Evolutionary conservation across 2,113 vertebrate species (phyloP).

Genomic region (Carlito syrichta): DNA sequence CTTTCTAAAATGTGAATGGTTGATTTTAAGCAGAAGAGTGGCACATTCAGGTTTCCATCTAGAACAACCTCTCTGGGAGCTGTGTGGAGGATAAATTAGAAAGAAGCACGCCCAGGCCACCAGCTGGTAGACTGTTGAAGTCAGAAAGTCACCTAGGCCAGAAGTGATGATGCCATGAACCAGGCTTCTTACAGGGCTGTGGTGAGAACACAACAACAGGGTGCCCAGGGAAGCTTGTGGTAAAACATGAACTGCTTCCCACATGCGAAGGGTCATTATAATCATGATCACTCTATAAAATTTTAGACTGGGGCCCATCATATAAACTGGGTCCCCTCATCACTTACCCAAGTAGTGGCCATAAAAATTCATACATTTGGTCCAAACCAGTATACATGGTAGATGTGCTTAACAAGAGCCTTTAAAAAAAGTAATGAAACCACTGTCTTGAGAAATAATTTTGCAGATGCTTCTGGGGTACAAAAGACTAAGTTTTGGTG

Average conservation of each 20-base stretch:
- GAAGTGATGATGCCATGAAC: not conserved
- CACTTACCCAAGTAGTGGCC: not conserved
- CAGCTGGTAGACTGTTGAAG: not conserved
- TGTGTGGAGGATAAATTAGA: not conserved
- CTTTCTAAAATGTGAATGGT: accelerated
- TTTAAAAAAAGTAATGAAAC: not conserved
- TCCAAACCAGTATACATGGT: not conserved
- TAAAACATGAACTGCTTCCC: not conserved
- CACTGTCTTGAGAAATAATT: slow-evolving; percentile 31
- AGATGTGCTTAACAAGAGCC: not conserved
- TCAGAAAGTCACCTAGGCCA: not conserved
- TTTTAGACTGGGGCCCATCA: not conserved
- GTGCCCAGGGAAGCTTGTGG: not conserved
- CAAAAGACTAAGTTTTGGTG: not conserved
- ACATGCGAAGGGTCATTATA: not conserved
- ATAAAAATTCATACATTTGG: not conserved
- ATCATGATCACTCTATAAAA: not conserved
- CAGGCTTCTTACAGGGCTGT: accelerated
- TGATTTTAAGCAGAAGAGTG: not conserved
- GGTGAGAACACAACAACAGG: not conserved
- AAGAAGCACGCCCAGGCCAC: not conserved
- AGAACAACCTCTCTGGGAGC: not conserved
- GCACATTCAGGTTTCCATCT: not conserved
- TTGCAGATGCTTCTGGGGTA: slow-evolving; percentile 22
- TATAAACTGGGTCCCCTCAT: not conserved